These are phyloP conservation scores for Berghia stephanieae DNA, from an alignment of 1,140 invertebrate genomes.

Conservation along the genomic window DNA sequence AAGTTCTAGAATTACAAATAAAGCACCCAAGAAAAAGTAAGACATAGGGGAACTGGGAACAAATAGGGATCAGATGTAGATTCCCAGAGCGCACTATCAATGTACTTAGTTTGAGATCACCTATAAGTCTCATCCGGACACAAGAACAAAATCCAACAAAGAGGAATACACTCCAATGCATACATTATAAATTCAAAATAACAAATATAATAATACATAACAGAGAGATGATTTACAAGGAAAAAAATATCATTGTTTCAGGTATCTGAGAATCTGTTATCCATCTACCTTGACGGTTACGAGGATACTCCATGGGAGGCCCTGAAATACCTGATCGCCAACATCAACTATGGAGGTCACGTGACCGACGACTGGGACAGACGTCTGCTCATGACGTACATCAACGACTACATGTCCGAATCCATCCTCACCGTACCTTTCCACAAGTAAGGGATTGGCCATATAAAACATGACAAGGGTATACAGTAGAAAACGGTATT, in stretches of 20 bases:
- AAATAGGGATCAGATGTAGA: too few relatives aligned
- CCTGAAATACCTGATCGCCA: slow-evolving; percentile 68
- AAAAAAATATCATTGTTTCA: slow-evolving; percentile 58
- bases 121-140: too few relatives aligned
- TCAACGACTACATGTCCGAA: slow-evolving; percentile 82
- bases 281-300: slow-evolving; percentile 85
- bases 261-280: slow-evolving; percentile 83
- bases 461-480: neutral
- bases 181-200: too few relatives aligned
- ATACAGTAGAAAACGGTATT: neutral
- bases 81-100: too few relatives aligned
- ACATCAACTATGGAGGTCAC: slow-evolving; percentile 69
- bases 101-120: too few relatives aligned
- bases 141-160: too few relatives aligned
- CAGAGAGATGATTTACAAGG: too few relatives aligned
- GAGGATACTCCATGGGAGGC: slow-evolving; percentile 75
- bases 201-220: too few relatives aligned
- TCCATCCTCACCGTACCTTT: slow-evolving; percentile 73
- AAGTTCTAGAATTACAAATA: too few relatives aligned
- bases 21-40: too few relatives aligned
- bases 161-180: too few relatives aligned
- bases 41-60: too few relatives aligned
- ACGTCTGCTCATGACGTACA: slow-evolving; percentile 77
- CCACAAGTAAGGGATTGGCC: slow-evolving; percentile 74
- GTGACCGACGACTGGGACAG: slow-evolving; percentile 68